These are phyloP conservation scores for Anguilla anguilla DNA, from an alignment of 2,797 vertebrate species.

Conservation along the genomic window DNA sequence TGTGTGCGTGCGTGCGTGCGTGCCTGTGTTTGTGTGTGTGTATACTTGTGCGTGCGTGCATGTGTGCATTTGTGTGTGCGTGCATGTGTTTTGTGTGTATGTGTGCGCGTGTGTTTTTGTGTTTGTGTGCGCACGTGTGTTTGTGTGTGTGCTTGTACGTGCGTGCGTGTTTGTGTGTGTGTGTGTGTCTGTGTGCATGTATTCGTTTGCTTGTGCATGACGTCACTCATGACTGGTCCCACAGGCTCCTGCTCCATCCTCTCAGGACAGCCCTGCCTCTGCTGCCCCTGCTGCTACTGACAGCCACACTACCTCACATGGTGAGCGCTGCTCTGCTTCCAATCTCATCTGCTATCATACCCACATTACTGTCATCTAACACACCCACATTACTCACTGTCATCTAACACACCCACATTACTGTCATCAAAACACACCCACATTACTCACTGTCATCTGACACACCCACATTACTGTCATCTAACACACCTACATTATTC, in stretches of 20 bases:
- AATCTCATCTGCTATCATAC: background rate
- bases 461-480: too few relatives aligned
- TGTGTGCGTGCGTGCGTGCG: slow-evolving; percentile 14
- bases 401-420: background rate
- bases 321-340: slow-evolving; percentile 3
- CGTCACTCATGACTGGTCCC: background rate
- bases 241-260: slow-evolving; percentile 17
- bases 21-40: too few relatives aligned
- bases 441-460: too few relatives aligned
- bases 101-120: slow-evolving; percentile 17
- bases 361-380: background rate
- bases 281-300: background rate
- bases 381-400: background rate
- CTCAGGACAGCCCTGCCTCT: background rate
- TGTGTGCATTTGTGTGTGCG: background rate
- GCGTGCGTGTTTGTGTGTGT: background rate
- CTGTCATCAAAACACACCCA: background rate
- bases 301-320: background rate
- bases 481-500: background rate
- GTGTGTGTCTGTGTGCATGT: background rate
- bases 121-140: background rate
- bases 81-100: too few relatives aligned
- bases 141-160: background rate
- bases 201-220: background rate
- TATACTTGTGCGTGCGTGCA: background rate